These are phyloP conservation scores for Cheilosia scutellata DNA, from an alignment of 2,888 invertebrate species.

Conservation along the genomic window DNA sequence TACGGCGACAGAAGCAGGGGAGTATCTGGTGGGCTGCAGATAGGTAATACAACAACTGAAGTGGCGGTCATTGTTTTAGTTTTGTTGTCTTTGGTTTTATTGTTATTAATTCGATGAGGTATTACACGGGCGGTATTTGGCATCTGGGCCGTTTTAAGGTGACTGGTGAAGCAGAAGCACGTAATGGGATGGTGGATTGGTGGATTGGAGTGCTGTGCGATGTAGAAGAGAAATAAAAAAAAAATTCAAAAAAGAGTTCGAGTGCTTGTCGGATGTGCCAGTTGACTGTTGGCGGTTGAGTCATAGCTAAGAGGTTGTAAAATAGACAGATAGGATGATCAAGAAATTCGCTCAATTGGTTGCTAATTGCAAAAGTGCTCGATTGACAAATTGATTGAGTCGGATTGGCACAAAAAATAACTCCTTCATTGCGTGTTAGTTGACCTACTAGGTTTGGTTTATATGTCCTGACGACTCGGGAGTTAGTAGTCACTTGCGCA, in stretches of 20 bases:
- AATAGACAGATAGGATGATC: background rate
- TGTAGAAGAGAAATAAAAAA: constrained; percentile 6
- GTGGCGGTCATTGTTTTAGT: constrained; percentile 58
- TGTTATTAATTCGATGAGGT: constrained; percentile 47
- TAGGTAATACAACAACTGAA: constrained; percentile 20
- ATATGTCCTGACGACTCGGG: too few species aligned
- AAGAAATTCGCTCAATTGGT: background rate
- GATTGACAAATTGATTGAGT: too few species aligned
- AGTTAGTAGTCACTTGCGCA: too few species aligned
- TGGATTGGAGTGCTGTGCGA: background rate
- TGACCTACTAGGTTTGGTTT: too few species aligned
- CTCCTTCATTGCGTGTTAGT: too few species aligned
- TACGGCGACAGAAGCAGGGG: constrained; percentile 44
- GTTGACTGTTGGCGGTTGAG: background rate
- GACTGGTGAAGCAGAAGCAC: background rate
- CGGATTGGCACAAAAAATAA: too few species aligned
- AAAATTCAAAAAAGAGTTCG: background rate
- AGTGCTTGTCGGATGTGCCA: constrained; percentile 7
- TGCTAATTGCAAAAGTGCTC: too few species aligned
- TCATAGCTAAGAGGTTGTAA: background rate
- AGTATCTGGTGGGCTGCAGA: constrained; percentile 25
- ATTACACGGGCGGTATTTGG: constrained; percentile 27
- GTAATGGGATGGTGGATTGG: constrained; percentile 27
- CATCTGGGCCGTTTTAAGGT: constrained; percentile 12
- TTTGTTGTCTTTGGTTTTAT: constrained; percentile 44